Evolutionary conservation across 2,888 invertebrate species (phyloP).

Genomic region (Drepanosiphum platanoidis): DNA sequence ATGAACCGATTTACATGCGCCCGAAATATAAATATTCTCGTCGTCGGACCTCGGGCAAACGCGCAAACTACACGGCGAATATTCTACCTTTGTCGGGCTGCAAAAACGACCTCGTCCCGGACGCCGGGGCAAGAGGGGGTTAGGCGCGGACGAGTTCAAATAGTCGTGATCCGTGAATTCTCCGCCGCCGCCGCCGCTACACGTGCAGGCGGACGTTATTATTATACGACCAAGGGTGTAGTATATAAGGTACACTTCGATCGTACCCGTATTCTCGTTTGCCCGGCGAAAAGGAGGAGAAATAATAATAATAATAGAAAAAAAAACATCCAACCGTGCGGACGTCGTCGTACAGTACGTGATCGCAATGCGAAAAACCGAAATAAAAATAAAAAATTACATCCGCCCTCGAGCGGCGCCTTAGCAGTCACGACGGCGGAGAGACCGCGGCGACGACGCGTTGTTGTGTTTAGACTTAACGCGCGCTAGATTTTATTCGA

Average conservation of each 20-base stretch:
- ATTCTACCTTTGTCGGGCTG: neutral
- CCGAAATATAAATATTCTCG: neutral
- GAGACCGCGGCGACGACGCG: neutral
- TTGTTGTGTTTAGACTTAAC: neutral
- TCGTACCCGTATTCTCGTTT: neutral
- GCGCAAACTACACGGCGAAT: neutral
- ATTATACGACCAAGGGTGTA: slow-evolving; percentile 8
- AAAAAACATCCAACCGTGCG: neutral
- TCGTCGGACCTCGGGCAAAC: neutral
- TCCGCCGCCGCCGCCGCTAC: too few species aligned
- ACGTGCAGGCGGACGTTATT: neutral
- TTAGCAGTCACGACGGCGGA: neutral
- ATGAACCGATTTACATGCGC: slow-evolving; percentile 48
- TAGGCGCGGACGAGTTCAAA: neutral
- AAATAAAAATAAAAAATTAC: too few species aligned
- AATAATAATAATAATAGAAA: neutral
- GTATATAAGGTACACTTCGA: neutral
- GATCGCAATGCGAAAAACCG: neutral
- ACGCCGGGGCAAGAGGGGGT: neutral
- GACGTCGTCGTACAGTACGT: neutral
- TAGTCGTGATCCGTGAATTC: neutral
- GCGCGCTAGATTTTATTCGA: neutral
- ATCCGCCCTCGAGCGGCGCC: neutral
- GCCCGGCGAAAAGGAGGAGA: neutral
- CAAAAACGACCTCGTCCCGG: neutral